phyloP scores from a whole-genome alignment of 2,113 vertebrate genomes.

The Cyphomyrus discorhynchus region DNA sequence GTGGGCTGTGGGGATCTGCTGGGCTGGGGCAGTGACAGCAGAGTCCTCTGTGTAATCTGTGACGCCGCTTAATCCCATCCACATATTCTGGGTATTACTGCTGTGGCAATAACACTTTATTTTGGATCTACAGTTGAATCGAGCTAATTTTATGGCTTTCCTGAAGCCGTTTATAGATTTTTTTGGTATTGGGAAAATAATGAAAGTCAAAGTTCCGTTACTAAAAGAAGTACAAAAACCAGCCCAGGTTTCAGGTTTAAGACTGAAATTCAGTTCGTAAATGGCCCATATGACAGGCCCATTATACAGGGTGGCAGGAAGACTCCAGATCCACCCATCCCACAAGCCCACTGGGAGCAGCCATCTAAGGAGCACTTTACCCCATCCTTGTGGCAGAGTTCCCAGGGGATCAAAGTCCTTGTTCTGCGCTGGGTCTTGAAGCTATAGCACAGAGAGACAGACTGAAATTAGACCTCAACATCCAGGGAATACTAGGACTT shows the following conservation, averaged over 20 bases:
- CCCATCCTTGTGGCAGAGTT: conserved; percentile 88
- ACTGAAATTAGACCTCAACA: not conserved
- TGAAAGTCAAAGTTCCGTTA: not conserved
- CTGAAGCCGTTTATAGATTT: not conserved
- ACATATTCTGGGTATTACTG: no score
- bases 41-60: not conserved
- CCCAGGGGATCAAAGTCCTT: conserved; percentile 97
- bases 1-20: not conserved
- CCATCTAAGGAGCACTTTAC: conserved; percentile 58
- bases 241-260: not conserved
- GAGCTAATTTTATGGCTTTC: not conserved
- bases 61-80: no score
- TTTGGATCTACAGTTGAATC: not conserved
- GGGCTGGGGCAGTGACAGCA: not conserved
- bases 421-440: conserved; percentile 84
- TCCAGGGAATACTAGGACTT: not conserved
- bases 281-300: not conserved
- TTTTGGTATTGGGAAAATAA: not conserved
- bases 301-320: not conserved
- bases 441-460: conserved; percentile 58
- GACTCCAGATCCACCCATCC: not conserved
- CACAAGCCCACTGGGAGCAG: not conserved
- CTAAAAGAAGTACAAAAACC: not conserved
- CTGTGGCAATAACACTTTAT: no score
- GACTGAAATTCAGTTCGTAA: not conserved